A percentile compares a stretch with the other conserved stretches of the same genome.
These are phyloP conservation scores for Dioctria linearis DNA, from an alignment of 2,888 invertebrate species.

Conservation along the genomic window DNA sequence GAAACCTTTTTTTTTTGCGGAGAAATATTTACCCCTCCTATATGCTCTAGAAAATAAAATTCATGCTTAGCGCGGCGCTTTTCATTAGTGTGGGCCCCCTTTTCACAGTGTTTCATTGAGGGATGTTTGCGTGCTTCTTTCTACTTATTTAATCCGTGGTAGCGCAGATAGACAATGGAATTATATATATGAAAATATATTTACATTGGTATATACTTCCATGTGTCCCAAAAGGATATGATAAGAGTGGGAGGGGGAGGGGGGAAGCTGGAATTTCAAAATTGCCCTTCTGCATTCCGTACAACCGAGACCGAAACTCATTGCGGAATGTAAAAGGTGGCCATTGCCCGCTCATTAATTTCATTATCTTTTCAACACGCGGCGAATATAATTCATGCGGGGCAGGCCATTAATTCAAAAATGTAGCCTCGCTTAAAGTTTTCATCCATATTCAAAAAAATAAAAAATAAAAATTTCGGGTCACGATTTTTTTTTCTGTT, in stretches of 20 bases:
- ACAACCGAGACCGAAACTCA: neutral
- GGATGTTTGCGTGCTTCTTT: slow-evolving; percentile 29
- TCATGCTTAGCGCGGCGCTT: slow-evolving; percentile 11
- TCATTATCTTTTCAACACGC: slow-evolving; percentile 46
- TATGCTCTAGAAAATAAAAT: slow-evolving; percentile 2
- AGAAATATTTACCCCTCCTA: slow-evolving; percentile 18
- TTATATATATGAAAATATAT: neutral
- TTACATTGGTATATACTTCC: no score
- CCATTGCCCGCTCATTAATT: slow-evolving; percentile 40
- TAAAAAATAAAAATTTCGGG: slow-evolving; percentile 7
- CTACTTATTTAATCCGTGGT: neutral
- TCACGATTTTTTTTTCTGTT: slow-evolving; percentile 21
- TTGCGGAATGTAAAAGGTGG: slow-evolving; percentile 14
- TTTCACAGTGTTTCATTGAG: slow-evolving; percentile 34
- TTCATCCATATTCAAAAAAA: neutral
- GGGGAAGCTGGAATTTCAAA: neutral
- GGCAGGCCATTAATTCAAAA: slow-evolving; percentile 27
- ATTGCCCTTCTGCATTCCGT: slow-evolving; percentile 17
- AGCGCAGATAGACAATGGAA: slow-evolving; percentile 9
- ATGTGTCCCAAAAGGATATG: slow-evolving; percentile 16
- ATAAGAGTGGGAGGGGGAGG: neutral
- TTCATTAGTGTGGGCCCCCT: slow-evolving; percentile 13
- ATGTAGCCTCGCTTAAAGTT: slow-evolving; percentile 3
- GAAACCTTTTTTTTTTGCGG: neutral
- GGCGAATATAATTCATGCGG: slow-evolving; percentile 42